Base-by-base conservation (phyloP, 2,797 vertebrate species). In the Petrocephalus sullivani region DNA sequence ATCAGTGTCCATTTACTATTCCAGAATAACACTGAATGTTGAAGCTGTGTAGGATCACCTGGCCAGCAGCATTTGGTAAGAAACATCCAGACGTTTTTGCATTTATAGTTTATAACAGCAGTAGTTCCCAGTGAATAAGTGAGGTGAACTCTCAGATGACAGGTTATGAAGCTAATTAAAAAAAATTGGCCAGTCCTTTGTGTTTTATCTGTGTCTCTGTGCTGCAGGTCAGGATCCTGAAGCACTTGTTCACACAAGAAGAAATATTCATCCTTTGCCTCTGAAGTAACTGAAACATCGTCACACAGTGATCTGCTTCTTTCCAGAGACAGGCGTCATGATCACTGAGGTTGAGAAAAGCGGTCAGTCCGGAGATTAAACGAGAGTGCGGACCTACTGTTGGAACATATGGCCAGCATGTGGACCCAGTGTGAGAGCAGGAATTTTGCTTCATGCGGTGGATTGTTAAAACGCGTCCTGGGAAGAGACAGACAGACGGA, bases 11-110 rank as follows among this genome's bases (percentile, higher is more conserved):
- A 4, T 71, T n/a, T 58, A 33, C 61, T 67, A 37, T 87, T 87
- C 12, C 86, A 87, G 86, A 51, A 87, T 87, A 49, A 67, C 16
- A 67, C 86, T 87, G n/a, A 64, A 46, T 41, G 37, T 64, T 46
- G 85, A 86, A 21, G 23, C 60, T 7, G 58, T 87, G 86, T 87
- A 87, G 49, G 41, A 51, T 67, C 23, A 60, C 28, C 41, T 53
- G 54, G 23, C 2, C 28, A 21, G 54, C 16, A 67, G n/a, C 46
- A 2, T 64, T 86, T 87, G 86, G 86, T 87, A 87, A 67, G 86
- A 64, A 7, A 87, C 3, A 57, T 53, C 57, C 56, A 16, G 51
- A 58, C 56, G 82, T 53, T 84, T 23, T 21, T 12, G 16, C 28
- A 85, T 56, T 28, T 54, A 33, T 33, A 23, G 51, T 53, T 1